phyloP scores from a whole-genome alignment of 2,113 vertebrate genomes.

The Forbesichthys papilliferus region DNA sequence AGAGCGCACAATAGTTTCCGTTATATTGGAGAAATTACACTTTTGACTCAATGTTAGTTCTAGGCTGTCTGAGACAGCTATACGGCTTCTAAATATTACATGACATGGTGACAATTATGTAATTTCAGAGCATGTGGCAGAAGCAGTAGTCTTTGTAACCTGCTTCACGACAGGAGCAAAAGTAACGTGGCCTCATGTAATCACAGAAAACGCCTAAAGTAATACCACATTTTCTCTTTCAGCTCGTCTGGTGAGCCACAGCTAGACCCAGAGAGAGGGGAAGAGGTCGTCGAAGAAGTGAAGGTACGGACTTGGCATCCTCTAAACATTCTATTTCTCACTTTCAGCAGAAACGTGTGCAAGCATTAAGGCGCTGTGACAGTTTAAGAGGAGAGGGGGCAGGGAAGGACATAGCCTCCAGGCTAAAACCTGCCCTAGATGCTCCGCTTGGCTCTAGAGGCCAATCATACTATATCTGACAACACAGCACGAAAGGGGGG shows the following conservation, averaged over 20 bases:
- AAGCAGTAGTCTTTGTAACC: too few relatives aligned
- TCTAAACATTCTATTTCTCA: constrained; percentile 36
- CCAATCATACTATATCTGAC: constrained; percentile 38
- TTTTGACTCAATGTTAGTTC: too few relatives aligned
- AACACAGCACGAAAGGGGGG: constrained; percentile 42
- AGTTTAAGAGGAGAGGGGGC: constrained; percentile 24
- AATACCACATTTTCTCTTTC: constrained; percentile 7
- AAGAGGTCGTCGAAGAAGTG: constrained; percentile 41
- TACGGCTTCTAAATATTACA: too few relatives aligned
- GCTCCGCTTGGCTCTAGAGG: constrained; percentile 33
- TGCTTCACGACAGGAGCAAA: background rate
- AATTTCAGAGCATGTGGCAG: too few relatives aligned
- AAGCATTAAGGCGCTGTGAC: constrained; percentile 28
- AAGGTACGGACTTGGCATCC: constrained; percentile 58
- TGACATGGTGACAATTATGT: too few relatives aligned
- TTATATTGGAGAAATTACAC: too few relatives aligned
- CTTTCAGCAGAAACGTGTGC: constrained; percentile 14
- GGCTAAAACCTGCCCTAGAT: constrained; percentile 71
- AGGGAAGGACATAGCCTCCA: constrained; percentile 37
- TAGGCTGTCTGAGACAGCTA: too few relatives aligned
- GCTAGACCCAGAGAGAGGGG: constrained; percentile 25
- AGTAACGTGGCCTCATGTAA: background rate
- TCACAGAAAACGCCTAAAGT: background rate
- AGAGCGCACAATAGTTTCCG: too few relatives aligned
- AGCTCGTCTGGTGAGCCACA: constrained; percentile 38